A percentile compares a stretch with the other conserved stretches of the same genome.
Evolutionary conservation across 2,797 vertebrate genomes (phyloP).

Genomic region (Coendou prehensilis): DNA sequence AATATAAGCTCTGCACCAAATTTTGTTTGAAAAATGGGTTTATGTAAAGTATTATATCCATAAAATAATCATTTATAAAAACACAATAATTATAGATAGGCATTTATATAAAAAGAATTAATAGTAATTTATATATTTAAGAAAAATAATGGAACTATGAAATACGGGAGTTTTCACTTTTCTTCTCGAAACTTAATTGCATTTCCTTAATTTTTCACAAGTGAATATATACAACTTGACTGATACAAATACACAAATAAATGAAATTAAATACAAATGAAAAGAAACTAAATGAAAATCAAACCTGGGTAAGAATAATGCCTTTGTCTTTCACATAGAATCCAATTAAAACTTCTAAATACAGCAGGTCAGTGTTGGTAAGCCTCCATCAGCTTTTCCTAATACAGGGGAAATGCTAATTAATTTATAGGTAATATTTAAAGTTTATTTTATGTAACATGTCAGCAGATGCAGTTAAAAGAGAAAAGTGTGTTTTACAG

Average conservation of each 20-base stretch:
- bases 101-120: not conserved
- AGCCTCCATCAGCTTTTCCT: slow-evolving; percentile 65
- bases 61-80: slow-evolving; percentile 29
- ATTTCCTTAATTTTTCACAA: slow-evolving; percentile 62
- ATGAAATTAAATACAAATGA: not conserved
- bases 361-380: not conserved
- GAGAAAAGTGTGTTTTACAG: slow-evolving; percentile 75
- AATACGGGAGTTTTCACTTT: slow-evolving; percentile 16
- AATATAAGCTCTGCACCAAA: slow-evolving; percentile 10
- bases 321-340: slow-evolving; percentile 28
- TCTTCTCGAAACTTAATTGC: slow-evolving; percentile 40
- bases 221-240: not conserved
- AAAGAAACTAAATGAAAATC: slow-evolving; percentile 44
- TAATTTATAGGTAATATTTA: slow-evolving; percentile 83
- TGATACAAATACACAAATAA: not conserved
- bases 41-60: not conserved
- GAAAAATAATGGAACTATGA: slow-evolving; percentile 17
- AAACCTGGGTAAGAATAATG: slow-evolving; percentile 53
- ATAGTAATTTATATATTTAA: slow-evolving; percentile 5
- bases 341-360: slow-evolving; percentile 70
- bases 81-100: not conserved
- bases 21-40: slow-evolving; percentile 16
- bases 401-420: slow-evolving; percentile 76
- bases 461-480: slow-evolving; percentile 81
- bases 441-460: slow-evolving; percentile 78